Evolutionary conservation across 2,888 invertebrate genomes (phyloP).

Genomic region (Tholera decimalis): DNA sequence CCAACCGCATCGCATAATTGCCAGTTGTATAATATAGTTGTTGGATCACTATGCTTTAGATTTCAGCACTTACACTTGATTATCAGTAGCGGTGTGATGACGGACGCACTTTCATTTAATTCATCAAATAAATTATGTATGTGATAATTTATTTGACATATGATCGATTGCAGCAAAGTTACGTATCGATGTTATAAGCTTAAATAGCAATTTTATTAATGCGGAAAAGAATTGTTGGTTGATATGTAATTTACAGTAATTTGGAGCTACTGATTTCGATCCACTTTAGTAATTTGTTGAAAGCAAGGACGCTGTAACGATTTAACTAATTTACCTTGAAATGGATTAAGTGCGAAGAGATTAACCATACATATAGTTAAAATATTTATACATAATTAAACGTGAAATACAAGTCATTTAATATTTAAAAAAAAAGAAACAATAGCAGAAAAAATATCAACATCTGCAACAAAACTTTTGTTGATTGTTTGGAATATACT

Average conservation of each 20-base stretch:
- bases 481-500: constrained; percentile 23
- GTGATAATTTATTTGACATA: constrained; percentile 76
- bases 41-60: constrained; percentile 78
- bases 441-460: too few relatives aligned
- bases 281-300: constrained; percentile 47
- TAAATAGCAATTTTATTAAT: constrained; percentile 46
- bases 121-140: constrained; percentile 74
- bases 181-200: constrained; percentile 41
- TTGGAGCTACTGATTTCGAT: constrained; percentile 37
- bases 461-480: background rate
- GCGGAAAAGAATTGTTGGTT: constrained; percentile 37
- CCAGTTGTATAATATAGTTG: constrained; percentile 79
- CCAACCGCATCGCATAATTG: constrained; percentile 79
- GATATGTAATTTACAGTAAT: constrained; percentile 42
- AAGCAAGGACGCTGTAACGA: constrained; percentile 59
- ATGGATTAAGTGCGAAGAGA: constrained; percentile 17
- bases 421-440: background rate
- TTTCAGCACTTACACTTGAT: constrained; percentile 71
- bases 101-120: constrained; percentile 74
- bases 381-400: background rate
- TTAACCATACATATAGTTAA: constrained; percentile 1
- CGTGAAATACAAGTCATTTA: background rate
- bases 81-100: constrained; percentile 75
- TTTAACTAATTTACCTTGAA: constrained; percentile 42
- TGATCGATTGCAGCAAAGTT: constrained; percentile 70